Evolutionary conservation across 2,113 vertebrate species (phyloP).

Genomic region (Romanogobio albipinnatus): DNA sequence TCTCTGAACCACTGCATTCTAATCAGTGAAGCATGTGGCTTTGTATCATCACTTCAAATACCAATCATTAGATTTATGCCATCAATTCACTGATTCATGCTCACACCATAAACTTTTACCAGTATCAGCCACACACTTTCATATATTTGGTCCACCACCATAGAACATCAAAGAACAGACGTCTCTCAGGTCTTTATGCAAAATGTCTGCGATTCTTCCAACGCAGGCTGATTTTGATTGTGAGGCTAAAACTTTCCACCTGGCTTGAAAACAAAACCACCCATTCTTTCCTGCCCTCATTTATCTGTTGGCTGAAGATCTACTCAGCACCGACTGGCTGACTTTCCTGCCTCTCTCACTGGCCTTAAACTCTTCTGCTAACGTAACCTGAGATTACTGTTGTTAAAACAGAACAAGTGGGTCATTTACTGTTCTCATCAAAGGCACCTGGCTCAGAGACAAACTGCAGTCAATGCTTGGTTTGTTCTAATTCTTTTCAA

Average conservation of each 20-base stretch:
- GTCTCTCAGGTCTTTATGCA: neutral
- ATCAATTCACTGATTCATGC: neutral
- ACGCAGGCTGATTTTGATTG: neutral
- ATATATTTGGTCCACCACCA: neutral
- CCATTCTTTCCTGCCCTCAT: conserved; percentile 21
- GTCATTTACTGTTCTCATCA: conserved; percentile 53
- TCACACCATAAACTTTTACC: conserved; percentile 3
- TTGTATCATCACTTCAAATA: neutral
- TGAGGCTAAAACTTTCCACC: neutral
- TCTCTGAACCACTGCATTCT: neutral
- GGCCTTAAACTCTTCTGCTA: neutral
- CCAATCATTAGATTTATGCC: neutral
- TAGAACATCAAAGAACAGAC: conserved; percentile 19
- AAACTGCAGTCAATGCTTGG: conserved; percentile 42
- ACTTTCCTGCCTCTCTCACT: neutral
- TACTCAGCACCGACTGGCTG: neutral
- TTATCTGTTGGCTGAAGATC: neutral
- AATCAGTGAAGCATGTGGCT: neutral
- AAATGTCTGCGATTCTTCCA: neutral
- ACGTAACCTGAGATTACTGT: conserved; percentile 45
- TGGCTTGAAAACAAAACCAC: conserved; percentile 29
- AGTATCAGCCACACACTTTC: neutral
- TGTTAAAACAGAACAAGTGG: conserved; percentile 53
- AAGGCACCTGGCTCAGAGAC: conserved; percentile 38
- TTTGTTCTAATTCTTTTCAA: conserved; percentile 45